Evolutionary conservation across 2,113 vertebrate genomes (phyloP).

Genomic region (Zapus hudsonius): DNA sequence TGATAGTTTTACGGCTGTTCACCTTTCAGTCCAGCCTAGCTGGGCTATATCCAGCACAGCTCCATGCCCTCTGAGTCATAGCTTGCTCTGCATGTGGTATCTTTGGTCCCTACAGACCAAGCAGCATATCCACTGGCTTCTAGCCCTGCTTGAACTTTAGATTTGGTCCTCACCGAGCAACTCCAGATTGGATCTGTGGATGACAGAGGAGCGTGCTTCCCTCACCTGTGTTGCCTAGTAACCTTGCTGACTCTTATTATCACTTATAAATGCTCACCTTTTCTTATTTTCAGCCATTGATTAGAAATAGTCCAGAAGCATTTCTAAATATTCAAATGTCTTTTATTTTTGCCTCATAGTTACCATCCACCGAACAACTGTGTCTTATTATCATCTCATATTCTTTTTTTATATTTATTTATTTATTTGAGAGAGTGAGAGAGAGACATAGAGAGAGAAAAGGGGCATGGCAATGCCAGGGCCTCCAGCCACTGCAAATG

Average conservation of each 20-base stretch:
- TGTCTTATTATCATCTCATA: neutral
- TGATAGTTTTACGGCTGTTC: neutral
- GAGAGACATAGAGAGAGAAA: too few relatives aligned
- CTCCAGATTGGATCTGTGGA: neutral
- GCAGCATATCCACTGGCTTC: neutral
- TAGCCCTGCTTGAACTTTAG: neutral
- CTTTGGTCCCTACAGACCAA: neutral
- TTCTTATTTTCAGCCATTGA: neutral
- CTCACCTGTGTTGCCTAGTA: neutral
- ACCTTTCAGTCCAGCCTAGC: slow-evolving; percentile 12
- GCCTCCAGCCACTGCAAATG: too few relatives aligned
- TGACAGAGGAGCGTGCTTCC: neutral
- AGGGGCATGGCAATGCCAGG: too few relatives aligned
- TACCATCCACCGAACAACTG: neutral
- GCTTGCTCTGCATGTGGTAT: neutral
- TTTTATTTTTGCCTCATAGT: neutral
- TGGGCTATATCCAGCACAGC: neutral
- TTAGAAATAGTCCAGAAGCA: neutral
- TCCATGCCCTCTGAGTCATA: slow-evolving; percentile 34
- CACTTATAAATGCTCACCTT: neutral
- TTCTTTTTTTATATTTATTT: too few relatives aligned
- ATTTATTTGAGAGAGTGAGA: too few relatives aligned
- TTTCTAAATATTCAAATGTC: neutral
- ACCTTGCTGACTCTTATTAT: neutral
- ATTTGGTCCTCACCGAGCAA: neutral